Conservation (phyloP, 2,888 invertebrate species). For the Pollenia labialis region DNA sequence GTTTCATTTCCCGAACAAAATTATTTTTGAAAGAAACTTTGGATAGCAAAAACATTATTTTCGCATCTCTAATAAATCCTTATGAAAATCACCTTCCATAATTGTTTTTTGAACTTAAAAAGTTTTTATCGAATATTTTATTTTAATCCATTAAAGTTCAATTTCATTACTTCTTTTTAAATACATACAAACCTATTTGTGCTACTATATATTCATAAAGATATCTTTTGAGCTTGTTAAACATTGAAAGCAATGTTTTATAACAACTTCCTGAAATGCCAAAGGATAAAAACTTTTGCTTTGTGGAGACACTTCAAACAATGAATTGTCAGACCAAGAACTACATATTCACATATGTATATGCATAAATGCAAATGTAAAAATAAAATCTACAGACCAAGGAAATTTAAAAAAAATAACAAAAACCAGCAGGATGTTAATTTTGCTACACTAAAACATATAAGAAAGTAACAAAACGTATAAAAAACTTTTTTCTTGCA, state of each 20-base stretch:
- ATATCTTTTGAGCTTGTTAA: constrained; percentile 34
- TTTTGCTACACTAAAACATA: constrained; percentile 60
- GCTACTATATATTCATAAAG: neutral
- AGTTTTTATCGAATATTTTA: no score
- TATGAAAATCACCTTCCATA: no score
- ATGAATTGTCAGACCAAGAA: constrained; percentile 29
- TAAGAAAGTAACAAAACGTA: constrained; percentile 58
- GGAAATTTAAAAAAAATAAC: constrained; percentile 9
- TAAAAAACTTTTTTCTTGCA: constrained; percentile 37
- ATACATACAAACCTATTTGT: no score
- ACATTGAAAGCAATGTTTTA: constrained; percentile 65
- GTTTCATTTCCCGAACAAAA: no score
- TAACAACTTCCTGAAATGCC: constrained; percentile 71
- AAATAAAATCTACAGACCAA: constrained; percentile 1
- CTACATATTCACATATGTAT: neutral
- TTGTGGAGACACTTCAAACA: constrained; percentile 66
- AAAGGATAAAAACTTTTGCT: constrained; percentile 74
- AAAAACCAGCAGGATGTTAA: constrained; percentile 67
- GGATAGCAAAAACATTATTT: no score
- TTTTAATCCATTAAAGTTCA: neutral
- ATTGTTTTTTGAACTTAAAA: no score
- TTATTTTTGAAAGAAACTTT: no score
- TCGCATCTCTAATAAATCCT: no score
- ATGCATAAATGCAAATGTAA: neutral
- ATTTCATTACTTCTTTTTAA: neutral